Conservation (phyloP, 1,140 invertebrate species). For the Pollicipes pollicipes region DNA sequence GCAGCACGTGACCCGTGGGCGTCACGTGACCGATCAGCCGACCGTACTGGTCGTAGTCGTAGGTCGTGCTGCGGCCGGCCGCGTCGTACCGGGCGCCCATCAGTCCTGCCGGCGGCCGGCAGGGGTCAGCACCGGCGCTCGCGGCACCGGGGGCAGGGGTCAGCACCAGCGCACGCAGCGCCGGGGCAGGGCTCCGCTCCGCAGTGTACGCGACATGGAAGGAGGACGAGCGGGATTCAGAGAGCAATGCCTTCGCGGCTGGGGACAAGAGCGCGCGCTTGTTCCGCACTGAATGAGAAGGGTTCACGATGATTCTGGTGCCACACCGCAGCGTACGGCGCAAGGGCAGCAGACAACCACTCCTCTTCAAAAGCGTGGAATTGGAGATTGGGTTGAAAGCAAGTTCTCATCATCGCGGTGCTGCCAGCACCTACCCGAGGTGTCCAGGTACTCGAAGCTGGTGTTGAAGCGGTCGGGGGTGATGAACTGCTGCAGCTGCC, state of each 20-base stretch:
- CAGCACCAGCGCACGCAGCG: conserved; percentile 46
- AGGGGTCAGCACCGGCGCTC: too few relatives aligned
- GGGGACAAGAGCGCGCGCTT: too few relatives aligned
- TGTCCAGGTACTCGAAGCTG: conserved; percentile 9
- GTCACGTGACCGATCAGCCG: conserved; percentile 72
- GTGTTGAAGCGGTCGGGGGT: conserved; percentile 44
- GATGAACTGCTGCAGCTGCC: conserved; percentile 53
- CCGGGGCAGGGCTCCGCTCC: background rate
- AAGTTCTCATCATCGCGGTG: too few relatives aligned
- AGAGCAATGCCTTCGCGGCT: too few relatives aligned
- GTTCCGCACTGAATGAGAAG: too few relatives aligned
- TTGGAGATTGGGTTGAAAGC: too few relatives aligned
- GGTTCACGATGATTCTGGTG: too few relatives aligned
- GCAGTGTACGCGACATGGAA: background rate
- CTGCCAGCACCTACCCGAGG: background rate
- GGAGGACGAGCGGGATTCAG: too few relatives aligned
- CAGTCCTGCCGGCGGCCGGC: conserved; percentile 36
- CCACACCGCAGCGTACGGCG: too few relatives aligned
- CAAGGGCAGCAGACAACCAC: too few relatives aligned
- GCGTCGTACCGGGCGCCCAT: conserved; percentile 73
- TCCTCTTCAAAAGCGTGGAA: too few relatives aligned
- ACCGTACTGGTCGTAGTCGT: conserved; percentile 89
- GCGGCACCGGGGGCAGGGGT: conserved; percentile 52
- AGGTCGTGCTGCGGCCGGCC: conserved; percentile 76
- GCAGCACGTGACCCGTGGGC: conserved; percentile 75